A percentile compares a stretch with the other conserved stretches of the same genome.
Conservation (phyloP, 2,888 invertebrate species). For the Norana najaformis region DNA sequence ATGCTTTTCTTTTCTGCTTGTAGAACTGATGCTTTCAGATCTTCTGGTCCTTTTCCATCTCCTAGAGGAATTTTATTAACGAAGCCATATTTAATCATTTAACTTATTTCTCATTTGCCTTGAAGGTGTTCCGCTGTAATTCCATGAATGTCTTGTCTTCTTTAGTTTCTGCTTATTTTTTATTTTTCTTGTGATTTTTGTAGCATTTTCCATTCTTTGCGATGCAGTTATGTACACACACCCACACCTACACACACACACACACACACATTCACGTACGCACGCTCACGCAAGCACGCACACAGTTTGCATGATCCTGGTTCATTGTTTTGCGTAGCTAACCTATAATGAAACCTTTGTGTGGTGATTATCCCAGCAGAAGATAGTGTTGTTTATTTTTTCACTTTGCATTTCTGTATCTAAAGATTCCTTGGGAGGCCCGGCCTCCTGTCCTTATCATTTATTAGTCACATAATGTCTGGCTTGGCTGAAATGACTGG, state of each 20-base stretch:
- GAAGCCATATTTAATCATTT: not conserved
- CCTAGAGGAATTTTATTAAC: slow-evolving; percentile 4
- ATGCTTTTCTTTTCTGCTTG: not conserved
- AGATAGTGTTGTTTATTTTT: not conserved
- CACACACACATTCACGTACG: too few species aligned
- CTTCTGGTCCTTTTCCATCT: not conserved
- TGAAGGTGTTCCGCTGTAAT: not conserved
- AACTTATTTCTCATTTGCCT: not conserved
- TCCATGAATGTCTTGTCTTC: not conserved
- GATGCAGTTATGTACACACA: not conserved
- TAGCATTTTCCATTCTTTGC: not conserved
- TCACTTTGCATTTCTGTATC: not conserved
- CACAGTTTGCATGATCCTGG: not conserved
- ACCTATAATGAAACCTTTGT: not conserved
- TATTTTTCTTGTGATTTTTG: too few species aligned
- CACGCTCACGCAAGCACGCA: too few species aligned
- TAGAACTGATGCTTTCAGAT: not conserved
- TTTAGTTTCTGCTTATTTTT: not conserved
- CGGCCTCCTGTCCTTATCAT: not conserved
- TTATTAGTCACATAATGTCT: not conserved
- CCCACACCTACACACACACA: not conserved
- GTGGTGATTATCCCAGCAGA: too few species aligned
- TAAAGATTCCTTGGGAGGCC: not conserved
- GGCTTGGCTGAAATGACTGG: not conserved
- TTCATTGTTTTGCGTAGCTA: not conserved